These are phyloP conservation scores for Marronus borbonicus DNA, from an alignment of 2,888 invertebrate genomes.

Conservation along the genomic window DNA sequence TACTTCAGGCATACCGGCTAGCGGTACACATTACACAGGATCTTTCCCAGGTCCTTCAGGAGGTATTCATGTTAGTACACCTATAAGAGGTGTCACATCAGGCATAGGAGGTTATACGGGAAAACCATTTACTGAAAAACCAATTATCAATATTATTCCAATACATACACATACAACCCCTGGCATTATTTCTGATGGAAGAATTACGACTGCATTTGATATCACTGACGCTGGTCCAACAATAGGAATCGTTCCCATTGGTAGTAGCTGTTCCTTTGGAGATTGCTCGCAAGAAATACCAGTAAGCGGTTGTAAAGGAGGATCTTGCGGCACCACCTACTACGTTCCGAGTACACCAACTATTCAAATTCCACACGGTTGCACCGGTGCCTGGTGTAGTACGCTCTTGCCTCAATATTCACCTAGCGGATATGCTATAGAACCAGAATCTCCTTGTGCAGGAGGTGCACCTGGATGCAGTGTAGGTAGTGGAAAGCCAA, in stretches of 20 bases:
- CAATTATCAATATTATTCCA: slow-evolving; percentile 36
- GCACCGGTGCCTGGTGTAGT: slow-evolving; percentile 1
- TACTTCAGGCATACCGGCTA: not conserved
- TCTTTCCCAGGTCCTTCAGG: slow-evolving; percentile 49
- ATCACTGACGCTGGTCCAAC: not conserved
- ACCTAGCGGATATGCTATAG: not conserved
- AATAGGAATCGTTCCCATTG: not conserved
- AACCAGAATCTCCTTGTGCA: not conserved
- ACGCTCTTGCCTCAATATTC: slow-evolving; percentile 4
- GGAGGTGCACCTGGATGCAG: not conserved
- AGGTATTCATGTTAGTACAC: not conserved
- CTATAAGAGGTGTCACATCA: slow-evolving; percentile 17
- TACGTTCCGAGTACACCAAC: slow-evolving; percentile 31
- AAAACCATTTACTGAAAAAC: slow-evolving; percentile 34
- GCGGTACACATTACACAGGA: slow-evolving; percentile 40
- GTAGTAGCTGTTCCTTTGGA: slow-evolving; percentile 7
- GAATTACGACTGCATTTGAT: not conserved
- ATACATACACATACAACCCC: slow-evolving; percentile 1
- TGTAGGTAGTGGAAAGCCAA: not conserved
- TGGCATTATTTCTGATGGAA: not conserved
- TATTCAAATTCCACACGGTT: slow-evolving; percentile 35
- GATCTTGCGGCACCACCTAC: slow-evolving; percentile 18
- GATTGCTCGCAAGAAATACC: slow-evolving; percentile 7
- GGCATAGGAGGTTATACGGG: slow-evolving; percentile 7
- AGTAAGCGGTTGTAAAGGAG: slow-evolving; percentile 9